A percentile compares a stretch with the other conserved stretches of the same genome.
Conservation (phyloP, 2,113 vertebrate species). For the Guaruba guarouba region DNA sequence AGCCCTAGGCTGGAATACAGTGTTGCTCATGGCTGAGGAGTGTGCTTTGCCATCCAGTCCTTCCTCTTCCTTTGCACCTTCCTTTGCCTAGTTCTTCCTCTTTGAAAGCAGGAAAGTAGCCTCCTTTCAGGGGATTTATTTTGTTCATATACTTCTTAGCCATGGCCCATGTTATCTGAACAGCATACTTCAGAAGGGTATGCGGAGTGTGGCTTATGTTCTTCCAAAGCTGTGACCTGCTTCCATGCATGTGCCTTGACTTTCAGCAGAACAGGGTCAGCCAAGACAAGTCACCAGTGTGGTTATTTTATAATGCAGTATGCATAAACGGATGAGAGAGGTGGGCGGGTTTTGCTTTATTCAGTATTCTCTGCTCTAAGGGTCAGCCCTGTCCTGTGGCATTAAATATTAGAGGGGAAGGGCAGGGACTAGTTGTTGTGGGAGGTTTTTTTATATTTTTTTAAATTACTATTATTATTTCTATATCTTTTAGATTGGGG, state of each 20-base stretch:
- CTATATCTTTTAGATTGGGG: background rate
- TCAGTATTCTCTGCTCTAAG: background rate
- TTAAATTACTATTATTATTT: background rate
- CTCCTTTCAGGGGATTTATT: background rate
- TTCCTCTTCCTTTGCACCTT: background rate
- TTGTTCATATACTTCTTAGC: background rate
- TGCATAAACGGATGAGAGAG: background rate
- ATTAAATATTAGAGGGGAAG: background rate
- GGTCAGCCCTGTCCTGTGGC: background rate
- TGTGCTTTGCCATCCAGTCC: background rate
- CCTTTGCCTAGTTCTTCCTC: background rate
- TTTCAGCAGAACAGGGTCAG: background rate
- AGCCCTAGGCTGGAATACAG: background rate
- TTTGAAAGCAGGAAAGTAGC: background rate
- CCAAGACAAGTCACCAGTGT: background rate
- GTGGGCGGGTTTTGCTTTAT: background rate
- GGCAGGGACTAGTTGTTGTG: background rate
- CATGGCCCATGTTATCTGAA: background rate
- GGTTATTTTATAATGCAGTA: background rate
- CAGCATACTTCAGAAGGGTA: background rate
- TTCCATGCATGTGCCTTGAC: background rate
- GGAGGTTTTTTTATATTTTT: background rate
- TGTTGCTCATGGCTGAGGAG: background rate
- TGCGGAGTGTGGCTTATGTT: background rate
- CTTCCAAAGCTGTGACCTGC: background rate